Evolutionary conservation across 64 coral and sea anemone species (phyloP).

Genomic region (Pocillopora verrucosa): DNA sequence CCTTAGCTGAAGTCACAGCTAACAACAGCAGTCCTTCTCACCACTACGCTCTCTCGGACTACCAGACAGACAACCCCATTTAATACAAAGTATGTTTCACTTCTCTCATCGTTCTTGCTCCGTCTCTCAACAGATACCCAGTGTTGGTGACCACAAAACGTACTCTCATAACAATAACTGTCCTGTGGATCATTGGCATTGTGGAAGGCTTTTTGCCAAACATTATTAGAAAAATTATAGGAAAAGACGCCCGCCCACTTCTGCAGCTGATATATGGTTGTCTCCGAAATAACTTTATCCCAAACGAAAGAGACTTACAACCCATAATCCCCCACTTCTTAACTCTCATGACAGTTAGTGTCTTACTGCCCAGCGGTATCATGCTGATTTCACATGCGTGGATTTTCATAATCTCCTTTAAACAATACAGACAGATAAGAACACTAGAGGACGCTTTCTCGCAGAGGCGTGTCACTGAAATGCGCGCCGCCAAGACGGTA

Average conservation of each 20-base stretch:
- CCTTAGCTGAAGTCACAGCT: too few species aligned
- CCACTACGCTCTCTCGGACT: too few species aligned
- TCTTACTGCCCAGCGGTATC: constrained; percentile 28
- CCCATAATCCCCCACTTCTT: neutral
- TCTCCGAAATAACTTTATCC: constrained; percentile 6
- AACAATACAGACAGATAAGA: constrained; percentile 3
- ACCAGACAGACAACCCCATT: too few species aligned
- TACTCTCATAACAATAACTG: neutral
- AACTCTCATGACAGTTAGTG: neutral
- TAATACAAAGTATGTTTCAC: neutral
- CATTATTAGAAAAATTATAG: neutral
- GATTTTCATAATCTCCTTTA: constrained; percentile 15
- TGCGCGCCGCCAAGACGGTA: constrained; percentile 29
- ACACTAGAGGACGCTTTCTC: neutral
- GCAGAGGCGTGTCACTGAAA: constrained; percentile 24
- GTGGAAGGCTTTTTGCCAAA: neutral
- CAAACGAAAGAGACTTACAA: neutral
- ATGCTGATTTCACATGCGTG: constrained; percentile 31
- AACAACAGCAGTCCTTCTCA: too few species aligned
- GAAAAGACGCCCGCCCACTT: neutral
- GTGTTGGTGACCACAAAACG: neutral
- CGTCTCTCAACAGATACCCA: neutral
- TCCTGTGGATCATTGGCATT: neutral
- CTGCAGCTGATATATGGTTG: neutral
- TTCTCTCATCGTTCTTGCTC: neutral